Evolutionary conservation across 2,888 invertebrate genomes (phyloP).

Genomic region (Rhingia campestris): DNA sequence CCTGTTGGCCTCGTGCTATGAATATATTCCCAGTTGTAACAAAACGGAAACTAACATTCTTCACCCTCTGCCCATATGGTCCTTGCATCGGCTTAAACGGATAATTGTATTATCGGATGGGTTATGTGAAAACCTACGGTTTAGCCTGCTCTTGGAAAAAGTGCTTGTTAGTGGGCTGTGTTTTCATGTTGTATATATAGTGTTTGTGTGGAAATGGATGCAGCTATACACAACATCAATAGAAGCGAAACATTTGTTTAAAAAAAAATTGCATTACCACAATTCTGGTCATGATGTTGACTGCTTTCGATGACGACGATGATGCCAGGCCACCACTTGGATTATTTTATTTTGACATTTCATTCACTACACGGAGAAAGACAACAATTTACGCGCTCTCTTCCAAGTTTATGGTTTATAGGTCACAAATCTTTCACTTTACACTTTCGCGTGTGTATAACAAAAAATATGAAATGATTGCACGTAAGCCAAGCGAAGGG

Average conservation of each 20-base stretch:
- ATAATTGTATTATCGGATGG: constrained; percentile 50
- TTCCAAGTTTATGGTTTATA: constrained; percentile 54
- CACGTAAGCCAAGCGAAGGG: constrained; percentile 23
- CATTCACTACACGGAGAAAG: constrained; percentile 38
- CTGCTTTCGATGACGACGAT: constrained; percentile 17
- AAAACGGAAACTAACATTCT: constrained; percentile 8
- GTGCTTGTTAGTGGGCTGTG: constrained; percentile 26
- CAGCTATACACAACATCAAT: constrained; percentile 47
- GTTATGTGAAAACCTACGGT: neutral
- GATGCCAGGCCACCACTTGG: constrained; percentile 37
- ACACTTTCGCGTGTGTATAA: constrained; percentile 56
- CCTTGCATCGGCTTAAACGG: constrained; percentile 31
- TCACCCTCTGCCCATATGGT: neutral
- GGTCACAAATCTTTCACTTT: constrained; percentile 66
- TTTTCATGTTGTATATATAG: constrained; percentile 1
- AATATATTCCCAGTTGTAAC: constrained; percentile 19
- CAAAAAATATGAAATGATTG: constrained; percentile 5
- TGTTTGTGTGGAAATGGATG: constrained; percentile 26
- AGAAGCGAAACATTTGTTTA: neutral
- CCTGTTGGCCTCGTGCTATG: constrained; percentile 1
- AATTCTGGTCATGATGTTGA: constrained; percentile 60
- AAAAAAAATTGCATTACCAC: constrained; percentile 51
- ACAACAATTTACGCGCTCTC: constrained; percentile 65
- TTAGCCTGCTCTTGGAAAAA: constrained; percentile 7
- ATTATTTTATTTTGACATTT: constrained; percentile 49